Conservation (phyloP, 30 jellyfish, hydroid and myxozoan species). For the Aurelia coerulea region DNA sequence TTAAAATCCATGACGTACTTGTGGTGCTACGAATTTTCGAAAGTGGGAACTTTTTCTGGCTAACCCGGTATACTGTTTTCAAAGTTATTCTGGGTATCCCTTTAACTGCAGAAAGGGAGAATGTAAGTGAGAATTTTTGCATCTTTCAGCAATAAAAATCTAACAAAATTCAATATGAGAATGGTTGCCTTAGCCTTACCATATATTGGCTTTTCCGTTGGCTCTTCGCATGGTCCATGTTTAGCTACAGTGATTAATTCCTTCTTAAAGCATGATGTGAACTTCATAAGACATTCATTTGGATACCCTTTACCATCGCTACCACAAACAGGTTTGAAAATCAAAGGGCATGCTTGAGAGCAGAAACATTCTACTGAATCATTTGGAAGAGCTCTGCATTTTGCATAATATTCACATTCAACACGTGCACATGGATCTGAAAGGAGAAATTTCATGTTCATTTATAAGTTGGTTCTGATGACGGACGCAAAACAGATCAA, state of each 20-base stretch:
- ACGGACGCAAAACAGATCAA: too few relatives aligned
- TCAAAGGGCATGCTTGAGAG: conserved; percentile 40
- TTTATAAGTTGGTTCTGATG: too few relatives aligned
- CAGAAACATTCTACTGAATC: conserved; percentile 33
- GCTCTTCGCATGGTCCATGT: conserved; percentile 17
- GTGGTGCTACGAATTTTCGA: too few relatives aligned
- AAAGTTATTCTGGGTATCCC: too few relatives aligned
- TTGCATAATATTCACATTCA: conserved; percentile 17
- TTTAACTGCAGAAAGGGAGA: too few relatives aligned
- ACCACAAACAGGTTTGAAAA: conserved; percentile 64
- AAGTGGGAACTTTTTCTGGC: too few relatives aligned
- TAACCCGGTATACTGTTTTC: too few relatives aligned
- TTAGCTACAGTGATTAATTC: not conserved
- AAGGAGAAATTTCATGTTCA: not conserved
- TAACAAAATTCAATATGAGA: too few relatives aligned
- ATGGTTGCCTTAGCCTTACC: too few relatives aligned
- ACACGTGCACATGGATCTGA: conserved; percentile 25
- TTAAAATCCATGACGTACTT: too few relatives aligned
- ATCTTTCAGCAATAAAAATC: too few relatives aligned
- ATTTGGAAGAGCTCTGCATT: conserved; percentile 6
- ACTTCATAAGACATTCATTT: conserved; percentile 41
- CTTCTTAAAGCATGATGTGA: conserved; percentile 14
- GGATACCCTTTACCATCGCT: conserved; percentile 48
- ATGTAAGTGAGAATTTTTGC: too few relatives aligned
- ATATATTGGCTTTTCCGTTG: not conserved